A percentile compares a stretch with the other conserved stretches of the same genome.
Evolutionary conservation across 2,888 invertebrate species (phyloP).

Genomic region (Pseudeuparius sepicola): DNA sequence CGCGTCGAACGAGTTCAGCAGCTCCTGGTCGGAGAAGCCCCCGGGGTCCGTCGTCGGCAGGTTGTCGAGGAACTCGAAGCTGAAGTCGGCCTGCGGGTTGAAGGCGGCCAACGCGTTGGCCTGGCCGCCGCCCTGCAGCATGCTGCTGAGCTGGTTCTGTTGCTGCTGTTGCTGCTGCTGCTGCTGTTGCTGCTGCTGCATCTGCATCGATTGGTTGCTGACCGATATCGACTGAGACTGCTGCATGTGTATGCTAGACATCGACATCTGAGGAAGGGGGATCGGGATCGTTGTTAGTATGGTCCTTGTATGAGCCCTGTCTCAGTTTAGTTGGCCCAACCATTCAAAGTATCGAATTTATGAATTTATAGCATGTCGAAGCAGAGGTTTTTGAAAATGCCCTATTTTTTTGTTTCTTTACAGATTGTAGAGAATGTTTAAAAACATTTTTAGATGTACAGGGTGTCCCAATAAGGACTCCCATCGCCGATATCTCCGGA

Average conservation of each 20-base stretch:
- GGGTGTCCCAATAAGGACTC: too few relatives aligned
- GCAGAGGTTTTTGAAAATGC: too few relatives aligned
- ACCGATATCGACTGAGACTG: constrained; percentile 58
- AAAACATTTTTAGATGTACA: too few relatives aligned
- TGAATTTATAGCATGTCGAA: too few relatives aligned
- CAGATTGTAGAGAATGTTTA: too few relatives aligned
- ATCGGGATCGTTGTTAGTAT: too few relatives aligned
- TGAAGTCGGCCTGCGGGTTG: constrained; percentile 55
- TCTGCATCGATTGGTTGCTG: constrained; percentile 32
- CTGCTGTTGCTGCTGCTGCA: constrained; percentile 30
- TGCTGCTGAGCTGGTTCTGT: constrained; percentile 13
- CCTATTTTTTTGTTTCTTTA: too few relatives aligned
- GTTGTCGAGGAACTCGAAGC: constrained; percentile 77
- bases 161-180: constrained; percentile 26
- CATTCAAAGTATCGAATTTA: too few relatives aligned
- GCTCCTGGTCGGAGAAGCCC: constrained; percentile 70
- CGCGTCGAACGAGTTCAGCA: constrained; percentile 74
- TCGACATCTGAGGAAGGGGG: too few relatives aligned
- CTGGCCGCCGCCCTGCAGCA: constrained; percentile 18
- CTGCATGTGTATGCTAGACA: constrained; percentile 58
- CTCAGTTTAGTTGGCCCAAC: constrained; percentile 2
- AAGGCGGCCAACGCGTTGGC: constrained; percentile 28
- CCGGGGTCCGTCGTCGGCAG: constrained; percentile 65
- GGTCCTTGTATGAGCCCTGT: background rate
- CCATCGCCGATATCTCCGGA: too few relatives aligned